Evolutionary conservation across 2,797 vertebrate genomes (phyloP).

Genomic region (Pseudotriccus pelzelni): DNA sequence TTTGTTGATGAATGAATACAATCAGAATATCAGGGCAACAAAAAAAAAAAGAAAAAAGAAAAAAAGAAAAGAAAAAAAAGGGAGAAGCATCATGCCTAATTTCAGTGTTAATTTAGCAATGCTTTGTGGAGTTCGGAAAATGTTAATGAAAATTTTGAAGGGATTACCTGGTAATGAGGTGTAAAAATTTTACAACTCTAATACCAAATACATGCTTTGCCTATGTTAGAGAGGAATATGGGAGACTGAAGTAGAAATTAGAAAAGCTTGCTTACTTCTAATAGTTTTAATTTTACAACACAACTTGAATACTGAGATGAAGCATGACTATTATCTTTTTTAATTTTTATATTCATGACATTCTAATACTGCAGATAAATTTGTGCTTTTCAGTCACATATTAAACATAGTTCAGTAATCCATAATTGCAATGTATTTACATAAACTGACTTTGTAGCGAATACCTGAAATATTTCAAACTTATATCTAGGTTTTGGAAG

Average conservation of each 20-base stretch:
- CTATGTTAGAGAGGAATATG: not conserved
- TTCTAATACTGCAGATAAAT: not conserved
- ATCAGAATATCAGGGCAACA: not conserved
- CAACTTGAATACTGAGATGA: not conserved
- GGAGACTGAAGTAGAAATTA: not conserved
- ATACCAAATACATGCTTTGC: not conserved
- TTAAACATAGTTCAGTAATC: not conserved
- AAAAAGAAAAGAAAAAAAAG: not conserved
- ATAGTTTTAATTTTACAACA: not conserved
- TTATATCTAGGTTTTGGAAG: not conserved
- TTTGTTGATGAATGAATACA: not conserved
- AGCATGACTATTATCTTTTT: not conserved
- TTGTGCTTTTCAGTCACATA: not conserved
- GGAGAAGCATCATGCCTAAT: not conserved
- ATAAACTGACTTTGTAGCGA: not conserved
- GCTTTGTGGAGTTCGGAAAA: not conserved
- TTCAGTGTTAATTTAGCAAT: not conserved
- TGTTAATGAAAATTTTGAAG: not conserved
- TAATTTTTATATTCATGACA: not conserved
- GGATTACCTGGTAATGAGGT: not conserved
- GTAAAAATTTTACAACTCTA: not conserved
- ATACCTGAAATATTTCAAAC: not conserved
- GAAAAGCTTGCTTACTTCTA: not conserved
- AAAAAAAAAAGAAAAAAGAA: not conserved
- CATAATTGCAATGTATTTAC: not conserved